Conservation (phyloP, 2,888 invertebrate genomes). For the Scaptomyza tumidula region DNA sequence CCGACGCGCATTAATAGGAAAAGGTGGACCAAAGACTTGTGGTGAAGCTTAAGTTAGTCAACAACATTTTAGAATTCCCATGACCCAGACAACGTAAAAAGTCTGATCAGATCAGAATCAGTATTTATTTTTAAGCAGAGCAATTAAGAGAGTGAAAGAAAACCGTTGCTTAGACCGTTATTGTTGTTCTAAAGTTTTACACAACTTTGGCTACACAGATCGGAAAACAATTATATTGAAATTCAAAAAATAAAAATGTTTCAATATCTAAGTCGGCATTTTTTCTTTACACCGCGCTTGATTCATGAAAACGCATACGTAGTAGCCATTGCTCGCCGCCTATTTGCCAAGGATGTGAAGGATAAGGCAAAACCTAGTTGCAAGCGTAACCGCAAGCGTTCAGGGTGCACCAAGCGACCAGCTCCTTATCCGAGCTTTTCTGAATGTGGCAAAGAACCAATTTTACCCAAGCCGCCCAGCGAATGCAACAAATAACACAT, state of each 20-base stretch:
- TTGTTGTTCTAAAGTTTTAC: no score
- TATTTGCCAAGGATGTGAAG: neutral
- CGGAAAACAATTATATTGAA: neutral
- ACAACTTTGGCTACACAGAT: neutral
- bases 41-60: conserved; percentile 49
- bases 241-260: neutral
- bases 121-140: neutral
- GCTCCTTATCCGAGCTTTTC: neutral
- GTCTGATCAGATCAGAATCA: neutral
- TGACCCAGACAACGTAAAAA: no score
- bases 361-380: neutral
- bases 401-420: neutral
- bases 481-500: neutral
- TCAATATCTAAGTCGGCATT: neutral
- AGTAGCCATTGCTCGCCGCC: neutral
- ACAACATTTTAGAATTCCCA: fast-evolving
- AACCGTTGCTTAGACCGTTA: no score
- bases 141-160: neutral
- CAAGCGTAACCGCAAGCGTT: neutral
- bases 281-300: neutral
- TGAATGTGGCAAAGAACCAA: neutral
- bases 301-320: neutral
- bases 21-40: conserved; percentile 14
- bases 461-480: neutral
- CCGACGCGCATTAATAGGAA: conserved; percentile 43